A percentile compares a stretch with the other conserved stretches of the same genome.
These are phyloP conservation scores for Temnothorax curvispinosus DNA, from an alignment of 1,140 invertebrate genomes.

Conservation along the genomic window DNA sequence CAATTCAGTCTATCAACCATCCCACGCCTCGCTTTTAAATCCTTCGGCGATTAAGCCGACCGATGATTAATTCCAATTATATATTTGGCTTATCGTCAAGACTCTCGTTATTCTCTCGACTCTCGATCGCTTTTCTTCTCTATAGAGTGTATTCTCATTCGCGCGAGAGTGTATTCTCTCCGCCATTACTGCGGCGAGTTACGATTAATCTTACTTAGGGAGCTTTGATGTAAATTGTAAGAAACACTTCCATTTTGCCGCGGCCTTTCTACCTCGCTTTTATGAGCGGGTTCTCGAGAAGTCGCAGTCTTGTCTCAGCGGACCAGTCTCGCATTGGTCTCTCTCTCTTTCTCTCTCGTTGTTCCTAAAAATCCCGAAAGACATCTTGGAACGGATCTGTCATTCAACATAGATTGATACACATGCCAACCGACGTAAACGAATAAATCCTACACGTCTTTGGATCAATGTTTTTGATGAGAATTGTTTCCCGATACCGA, in stretches of 20 bases:
- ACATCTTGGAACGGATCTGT: slow-evolving; percentile 28
- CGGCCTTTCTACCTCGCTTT: slow-evolving; percentile 42
- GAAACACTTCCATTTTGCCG: slow-evolving; percentile 60
- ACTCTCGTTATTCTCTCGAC: background rate
- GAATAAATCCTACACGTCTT: slow-evolving; percentile 50
- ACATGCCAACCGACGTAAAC: background rate
- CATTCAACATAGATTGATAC: slow-evolving; percentile 53
- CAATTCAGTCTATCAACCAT: slow-evolving; percentile 29
- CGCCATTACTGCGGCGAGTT: slow-evolving; percentile 20
- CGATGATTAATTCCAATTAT: slow-evolving; percentile 52
- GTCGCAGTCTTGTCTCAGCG: background rate
- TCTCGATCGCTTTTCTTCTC: background rate
- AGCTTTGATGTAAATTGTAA: slow-evolving; percentile 70
- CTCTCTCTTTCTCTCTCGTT: background rate
- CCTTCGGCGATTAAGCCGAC: slow-evolving; percentile 35
- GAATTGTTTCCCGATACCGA: slow-evolving; percentile 47
- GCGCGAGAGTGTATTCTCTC: background rate
- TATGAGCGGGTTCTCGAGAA: background rate
- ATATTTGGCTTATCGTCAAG: slow-evolving; percentile 20
- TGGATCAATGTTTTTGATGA: slow-evolving; percentile 21
- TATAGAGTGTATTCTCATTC: slow-evolving; percentile 22
- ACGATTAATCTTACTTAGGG: slow-evolving; percentile 71
- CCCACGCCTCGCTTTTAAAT: slow-evolving; percentile 56
- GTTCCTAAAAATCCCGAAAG: slow-evolving; percentile 32
- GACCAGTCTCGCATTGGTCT: slow-evolving; percentile 23